phyloP scores from a whole-genome alignment of 2,113 vertebrate species.

The Rhegmatorhina hoffmannsi region DNA sequence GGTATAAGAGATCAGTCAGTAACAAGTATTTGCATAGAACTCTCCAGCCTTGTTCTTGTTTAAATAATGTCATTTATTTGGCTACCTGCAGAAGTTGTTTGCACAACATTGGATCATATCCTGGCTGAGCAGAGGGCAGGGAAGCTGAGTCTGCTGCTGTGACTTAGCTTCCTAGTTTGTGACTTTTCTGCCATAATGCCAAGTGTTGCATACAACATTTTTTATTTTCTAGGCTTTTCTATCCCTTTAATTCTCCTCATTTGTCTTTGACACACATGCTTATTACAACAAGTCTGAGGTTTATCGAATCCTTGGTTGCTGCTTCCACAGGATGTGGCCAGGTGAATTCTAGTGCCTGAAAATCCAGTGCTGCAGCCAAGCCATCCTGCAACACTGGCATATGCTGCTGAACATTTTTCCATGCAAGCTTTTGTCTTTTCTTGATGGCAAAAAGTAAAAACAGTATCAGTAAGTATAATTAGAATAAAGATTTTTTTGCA shows the following conservation, averaged over 20 bases:
- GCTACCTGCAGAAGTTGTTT: neutral
- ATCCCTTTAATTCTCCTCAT: neutral
- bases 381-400: neutral
- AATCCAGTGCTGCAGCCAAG: fast-evolving
- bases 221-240: neutral
- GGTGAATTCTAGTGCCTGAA: neutral
- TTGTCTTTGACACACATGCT: neutral
- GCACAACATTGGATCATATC: fast-evolving
- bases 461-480: neutral
- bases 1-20: neutral
- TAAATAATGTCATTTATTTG: neutral
- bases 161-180: too few relatives aligned
- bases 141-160: neutral
- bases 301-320: fast-evolving
- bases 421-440: neutral
- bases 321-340: neutral
- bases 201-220: neutral
- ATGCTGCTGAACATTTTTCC: neutral
- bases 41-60: neutral
- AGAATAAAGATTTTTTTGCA: neutral
- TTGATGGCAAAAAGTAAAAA: neutral
- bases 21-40: neutral
- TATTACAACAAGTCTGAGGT: neutral
- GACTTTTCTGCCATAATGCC: neutral
- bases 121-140: neutral